phyloP scores from a whole-genome alignment of 2,888 invertebrate species.

The Tetragonisca angustula region DNA sequence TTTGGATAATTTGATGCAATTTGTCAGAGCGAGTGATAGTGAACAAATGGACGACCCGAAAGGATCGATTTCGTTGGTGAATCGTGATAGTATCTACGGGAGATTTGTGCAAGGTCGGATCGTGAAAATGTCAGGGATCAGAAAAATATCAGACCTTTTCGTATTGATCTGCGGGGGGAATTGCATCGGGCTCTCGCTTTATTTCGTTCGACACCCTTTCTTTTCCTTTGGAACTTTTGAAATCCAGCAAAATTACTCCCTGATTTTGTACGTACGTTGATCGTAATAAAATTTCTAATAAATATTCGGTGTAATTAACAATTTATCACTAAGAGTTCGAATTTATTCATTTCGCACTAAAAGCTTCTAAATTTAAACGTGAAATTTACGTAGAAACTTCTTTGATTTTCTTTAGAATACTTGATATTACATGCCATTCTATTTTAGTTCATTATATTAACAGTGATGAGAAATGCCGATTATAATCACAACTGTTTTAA shows the following conservation, averaged over 20 bases:
- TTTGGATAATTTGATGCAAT: neutral
- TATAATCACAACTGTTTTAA: neutral
- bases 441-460: neutral
- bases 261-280: neutral
- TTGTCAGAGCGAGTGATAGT: slow-evolving; percentile 34
- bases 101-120: slow-evolving; percentile 17
- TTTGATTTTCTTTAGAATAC: neutral
- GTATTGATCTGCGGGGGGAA: slow-evolving; percentile 45
- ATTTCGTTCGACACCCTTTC: neutral
- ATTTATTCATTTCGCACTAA: neutral
- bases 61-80: neutral
- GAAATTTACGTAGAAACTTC: neutral
- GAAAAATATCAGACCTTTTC: slow-evolving; percentile 37
- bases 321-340: neutral
- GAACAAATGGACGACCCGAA: slow-evolving; percentile 3
- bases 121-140: slow-evolving; percentile 35
- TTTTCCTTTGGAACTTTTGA: neutral
- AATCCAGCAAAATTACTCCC: neutral
- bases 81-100: neutral
- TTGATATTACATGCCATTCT: neutral
- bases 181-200: slow-evolving; percentile 8
- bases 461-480: neutral
- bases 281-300: neutral
- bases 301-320: neutral
- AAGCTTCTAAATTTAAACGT: neutral